These are phyloP conservation scores for Tolmerus cingulatus DNA, from an alignment of 2,888 invertebrate genomes.

Conservation along the genomic window DNA sequence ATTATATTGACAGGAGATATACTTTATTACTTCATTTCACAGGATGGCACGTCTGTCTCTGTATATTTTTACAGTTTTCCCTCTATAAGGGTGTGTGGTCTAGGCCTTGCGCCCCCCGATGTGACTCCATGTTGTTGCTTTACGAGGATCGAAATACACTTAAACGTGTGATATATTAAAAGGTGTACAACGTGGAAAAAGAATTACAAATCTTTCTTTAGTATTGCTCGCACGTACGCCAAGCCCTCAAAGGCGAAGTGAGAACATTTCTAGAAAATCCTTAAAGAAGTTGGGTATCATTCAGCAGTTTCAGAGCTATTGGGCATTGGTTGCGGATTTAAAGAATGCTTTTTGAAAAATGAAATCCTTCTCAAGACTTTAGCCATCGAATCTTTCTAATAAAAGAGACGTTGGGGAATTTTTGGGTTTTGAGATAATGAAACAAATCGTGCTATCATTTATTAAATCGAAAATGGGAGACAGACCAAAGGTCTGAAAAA, in stretches of 20 bases:
- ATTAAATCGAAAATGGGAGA: not conserved
- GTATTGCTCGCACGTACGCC: constrained; percentile 25
- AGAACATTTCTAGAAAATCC: not conserved
- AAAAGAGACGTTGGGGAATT: not conserved
- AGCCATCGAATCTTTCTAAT: not conserved
- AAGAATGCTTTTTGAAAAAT: not conserved
- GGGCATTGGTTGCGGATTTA: not conserved
- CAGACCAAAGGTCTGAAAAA: no score
- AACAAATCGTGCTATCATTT: not conserved
- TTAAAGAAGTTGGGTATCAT: not conserved
- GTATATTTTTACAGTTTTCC: not conserved
- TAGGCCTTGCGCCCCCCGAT: not conserved
- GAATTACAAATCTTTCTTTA: constrained; percentile 6
- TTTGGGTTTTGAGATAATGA: not conserved
- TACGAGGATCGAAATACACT: constrained; percentile 9
- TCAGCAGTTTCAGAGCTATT: not conserved
- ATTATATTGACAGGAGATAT: constrained; percentile 50
- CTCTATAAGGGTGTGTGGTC: not conserved
- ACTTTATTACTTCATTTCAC: constrained; percentile 49
- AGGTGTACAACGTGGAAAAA: constrained; percentile 22
- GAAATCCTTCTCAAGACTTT: not conserved
- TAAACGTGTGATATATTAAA: constrained; percentile 32
- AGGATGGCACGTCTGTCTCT: constrained; percentile 39
- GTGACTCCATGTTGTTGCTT: not conserved
- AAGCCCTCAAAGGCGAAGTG: not conserved